These are phyloP conservation scores for Rhingia rostrata DNA, from an alignment of 2,888 invertebrate genomes.

Conservation along the genomic window DNA sequence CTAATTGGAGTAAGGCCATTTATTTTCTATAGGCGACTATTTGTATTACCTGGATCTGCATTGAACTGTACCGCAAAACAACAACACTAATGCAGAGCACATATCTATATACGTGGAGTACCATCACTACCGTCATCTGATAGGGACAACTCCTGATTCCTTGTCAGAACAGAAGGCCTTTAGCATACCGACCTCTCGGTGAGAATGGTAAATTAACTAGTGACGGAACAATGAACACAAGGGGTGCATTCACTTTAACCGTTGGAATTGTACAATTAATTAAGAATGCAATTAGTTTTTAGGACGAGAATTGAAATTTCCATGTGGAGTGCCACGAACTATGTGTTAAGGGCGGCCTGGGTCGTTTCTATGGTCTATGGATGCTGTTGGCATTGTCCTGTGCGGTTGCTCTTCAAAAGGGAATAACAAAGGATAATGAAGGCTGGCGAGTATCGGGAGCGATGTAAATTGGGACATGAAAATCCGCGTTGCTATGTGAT, in stretches of 20 bases:
- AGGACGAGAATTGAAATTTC: constrained; percentile 64
- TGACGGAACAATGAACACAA: background rate
- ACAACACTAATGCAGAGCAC: constrained; percentile 9
- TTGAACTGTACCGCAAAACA: constrained; percentile 24
- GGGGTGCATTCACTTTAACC: constrained; percentile 20
- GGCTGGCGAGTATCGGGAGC: background rate
- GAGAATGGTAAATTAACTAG: constrained; percentile 31
- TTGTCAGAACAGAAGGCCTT: constrained; percentile 11
- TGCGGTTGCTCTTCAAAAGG: constrained; percentile 16
- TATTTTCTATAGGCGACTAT: constrained; percentile 62
- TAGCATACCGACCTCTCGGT: no score
- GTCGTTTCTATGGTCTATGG: no score
- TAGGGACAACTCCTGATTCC: constrained; percentile 12
- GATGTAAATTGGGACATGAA: constrained; percentile 8
- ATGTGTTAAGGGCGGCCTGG: background rate
- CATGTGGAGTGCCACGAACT: constrained; percentile 20
- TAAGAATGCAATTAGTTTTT: constrained; percentile 64
- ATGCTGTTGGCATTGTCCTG: constrained; percentile 3
- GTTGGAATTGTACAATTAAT: constrained; percentile 64
- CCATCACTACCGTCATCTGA: background rate
- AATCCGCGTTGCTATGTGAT: constrained; percentile 2
- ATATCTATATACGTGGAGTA: background rate
- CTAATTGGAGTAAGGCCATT: constrained; percentile 52
- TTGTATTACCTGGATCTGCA: constrained; percentile 41
- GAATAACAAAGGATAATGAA: constrained; percentile 21